Conservation (phyloP, 2,797 vertebrate species). For the Leptatherina wallacei region DNA sequence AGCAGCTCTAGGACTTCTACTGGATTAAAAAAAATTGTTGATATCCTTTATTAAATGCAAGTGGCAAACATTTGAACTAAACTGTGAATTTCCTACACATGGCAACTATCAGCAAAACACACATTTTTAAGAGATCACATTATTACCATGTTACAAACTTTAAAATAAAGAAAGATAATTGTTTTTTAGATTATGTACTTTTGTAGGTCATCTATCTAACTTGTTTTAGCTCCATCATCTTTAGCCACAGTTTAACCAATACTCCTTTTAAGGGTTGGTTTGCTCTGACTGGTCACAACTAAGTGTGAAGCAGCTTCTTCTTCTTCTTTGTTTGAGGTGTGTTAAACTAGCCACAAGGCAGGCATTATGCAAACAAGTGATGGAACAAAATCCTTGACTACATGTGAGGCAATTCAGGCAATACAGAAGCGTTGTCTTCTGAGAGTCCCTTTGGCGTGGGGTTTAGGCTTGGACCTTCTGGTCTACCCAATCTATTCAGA, state of each 20-base stretch:
- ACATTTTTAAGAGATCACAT: no score
- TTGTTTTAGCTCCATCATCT: neutral
- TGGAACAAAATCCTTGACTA: neutral
- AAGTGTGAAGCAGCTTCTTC: neutral
- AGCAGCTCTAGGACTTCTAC: no score
- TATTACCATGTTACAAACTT: neutral
- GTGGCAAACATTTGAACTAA: neutral
- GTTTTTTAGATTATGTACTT: neutral
- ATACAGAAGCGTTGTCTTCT: neutral
- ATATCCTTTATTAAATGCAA: neutral
- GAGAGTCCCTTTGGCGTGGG: neutral
- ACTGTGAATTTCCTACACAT: neutral
- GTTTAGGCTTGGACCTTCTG: neutral
- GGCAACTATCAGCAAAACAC: neutral
- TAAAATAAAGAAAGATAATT: neutral
- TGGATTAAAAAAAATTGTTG: neutral
- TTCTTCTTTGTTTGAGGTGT: neutral
- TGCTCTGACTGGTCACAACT: neutral
- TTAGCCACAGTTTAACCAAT: neutral
- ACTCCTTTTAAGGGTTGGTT: neutral
- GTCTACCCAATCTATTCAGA: no score
- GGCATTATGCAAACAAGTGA: neutral
- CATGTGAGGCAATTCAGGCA: neutral
- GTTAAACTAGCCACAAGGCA: conserved; percentile 7
- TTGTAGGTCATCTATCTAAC: neutral